phyloP scores from a whole-genome alignment of 2,113 vertebrate species.

The Pteronura brasiliensis region DNA sequence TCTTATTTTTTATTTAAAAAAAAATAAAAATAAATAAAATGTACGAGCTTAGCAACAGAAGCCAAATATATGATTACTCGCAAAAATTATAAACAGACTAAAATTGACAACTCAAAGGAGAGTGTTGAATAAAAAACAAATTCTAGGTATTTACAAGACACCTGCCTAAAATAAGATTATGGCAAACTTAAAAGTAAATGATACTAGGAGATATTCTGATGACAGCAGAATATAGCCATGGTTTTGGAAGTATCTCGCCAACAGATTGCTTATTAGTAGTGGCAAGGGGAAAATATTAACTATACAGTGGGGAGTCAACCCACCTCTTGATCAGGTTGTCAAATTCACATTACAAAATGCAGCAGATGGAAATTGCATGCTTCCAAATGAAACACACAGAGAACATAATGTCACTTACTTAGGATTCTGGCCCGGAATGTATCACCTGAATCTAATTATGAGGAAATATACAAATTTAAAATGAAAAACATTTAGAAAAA shows the following conservation, averaged over 20 bases:
- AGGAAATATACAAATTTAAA: background rate
- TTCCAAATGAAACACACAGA: background rate
- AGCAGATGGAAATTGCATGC: background rate
- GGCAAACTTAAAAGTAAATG: background rate
- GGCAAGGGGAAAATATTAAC: background rate
- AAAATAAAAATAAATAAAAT: background rate
- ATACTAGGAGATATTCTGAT: background rate
- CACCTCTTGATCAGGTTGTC: background rate
- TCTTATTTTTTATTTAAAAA: too few relatives aligned
- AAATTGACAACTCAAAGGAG: background rate
- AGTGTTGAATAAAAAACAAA: background rate
- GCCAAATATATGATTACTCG: background rate
- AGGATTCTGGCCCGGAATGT: background rate
- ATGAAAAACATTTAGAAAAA: background rate
- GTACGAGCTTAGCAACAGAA: background rate
- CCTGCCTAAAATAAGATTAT: background rate
- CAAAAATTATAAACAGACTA: background rate
- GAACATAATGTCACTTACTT: background rate
- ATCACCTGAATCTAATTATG: background rate
- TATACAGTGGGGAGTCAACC: background rate
- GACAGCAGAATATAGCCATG: background rate
- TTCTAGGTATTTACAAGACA: conserved; percentile 2
- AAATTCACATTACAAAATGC: background rate
- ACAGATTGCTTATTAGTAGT: background rate
- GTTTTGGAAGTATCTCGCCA: background rate